Base-by-base conservation (phyloP, 2,888 invertebrate species). In the Apoderus coryli region DNA sequence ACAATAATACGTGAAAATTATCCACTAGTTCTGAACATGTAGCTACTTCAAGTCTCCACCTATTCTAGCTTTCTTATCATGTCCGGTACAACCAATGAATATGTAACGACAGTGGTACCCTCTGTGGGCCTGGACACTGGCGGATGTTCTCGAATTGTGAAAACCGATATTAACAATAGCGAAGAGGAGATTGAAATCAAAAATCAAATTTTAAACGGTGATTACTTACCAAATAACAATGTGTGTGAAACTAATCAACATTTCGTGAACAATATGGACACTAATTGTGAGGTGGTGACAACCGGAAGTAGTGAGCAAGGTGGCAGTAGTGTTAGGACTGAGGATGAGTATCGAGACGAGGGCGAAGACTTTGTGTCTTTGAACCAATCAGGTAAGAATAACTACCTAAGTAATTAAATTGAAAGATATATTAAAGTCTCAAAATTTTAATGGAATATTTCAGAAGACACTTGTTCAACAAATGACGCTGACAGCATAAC, bases 121-220 rank as follows among this genome's bases (percentile, higher is more conserved):
- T n/a, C n/a, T n/a, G n/a, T n/a, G n/a, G n/a, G n/a, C n/a, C n/a
- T n/a, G n/a, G n/a, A n/a, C n/a, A n/a, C n/a, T n/a, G n/a, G n/a
- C n/a, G n/a, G n/a, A n/a, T n/a, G n/a, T n/a, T n/a, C n/a, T 19
- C 19, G 19, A 6, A 19, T 19, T n/a, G 19, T 19, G 7, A 19
- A 19, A n/a, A 19, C 19, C 7, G 19, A 19, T n/a, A 19, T 19
- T n/a, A 6, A 19, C 7, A 19, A 19, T n/a, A n/a, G n/a, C 19
- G 19, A 19, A n/a, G 7, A 19, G 19, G 19, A 19, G 7, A 7
- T 19, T n/a, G 19, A 7, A 6, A 19, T 6, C 7, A n/a, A 5
- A 16, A 27, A 14, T 11, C 30, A 25, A 27, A 44, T 42, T 33
- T 34, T 47, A 15, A 50, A 49, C 33, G 52, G 50, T 36, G 41